A percentile compares a stretch with the other conserved stretches of the same genome.
Conservation (phyloP, 2,113 vertebrate species). For the Scytalopus superciliaris region DNA sequence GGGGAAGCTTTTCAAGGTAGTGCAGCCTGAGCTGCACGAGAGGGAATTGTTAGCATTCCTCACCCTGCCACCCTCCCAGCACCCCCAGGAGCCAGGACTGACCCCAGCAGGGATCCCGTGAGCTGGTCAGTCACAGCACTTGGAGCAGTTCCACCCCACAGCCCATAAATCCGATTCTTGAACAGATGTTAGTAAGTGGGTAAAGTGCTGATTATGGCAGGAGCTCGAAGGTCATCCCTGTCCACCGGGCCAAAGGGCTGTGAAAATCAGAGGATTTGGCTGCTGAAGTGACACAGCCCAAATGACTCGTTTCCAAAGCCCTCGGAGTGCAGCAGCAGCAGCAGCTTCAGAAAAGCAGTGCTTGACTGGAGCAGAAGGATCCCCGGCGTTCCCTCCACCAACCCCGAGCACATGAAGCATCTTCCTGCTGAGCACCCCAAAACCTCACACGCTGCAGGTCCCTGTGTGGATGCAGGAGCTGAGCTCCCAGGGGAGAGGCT, state of each 20-base stretch:
- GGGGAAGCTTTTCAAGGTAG: background rate
- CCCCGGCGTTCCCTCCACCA: fast-evolving
- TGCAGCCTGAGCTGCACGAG: background rate
- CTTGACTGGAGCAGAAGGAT: background rate
- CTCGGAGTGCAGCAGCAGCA: background rate
- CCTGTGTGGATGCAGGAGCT: fast-evolving
- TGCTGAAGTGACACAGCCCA: background rate
- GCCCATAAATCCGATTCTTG: background rate
- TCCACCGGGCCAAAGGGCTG: background rate
- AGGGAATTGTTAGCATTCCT: background rate
- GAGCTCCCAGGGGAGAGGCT: background rate
- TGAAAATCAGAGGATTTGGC: background rate
- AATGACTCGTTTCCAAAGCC: background rate
- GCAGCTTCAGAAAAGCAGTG: background rate
- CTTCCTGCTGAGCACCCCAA: background rate
- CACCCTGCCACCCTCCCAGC: background rate
- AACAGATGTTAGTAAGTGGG: background rate
- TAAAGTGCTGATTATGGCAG: background rate
- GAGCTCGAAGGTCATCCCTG: background rate
- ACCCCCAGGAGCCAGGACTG: background rate
- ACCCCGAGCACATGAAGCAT: fast-evolving
- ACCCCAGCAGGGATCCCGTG: background rate
- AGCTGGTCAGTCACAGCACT: background rate
- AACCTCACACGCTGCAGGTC: background rate
- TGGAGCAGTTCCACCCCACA: background rate